Evolutionary conservation across 2,888 invertebrate species (phyloP).

Genomic region (Eupithecia abbreviata): DNA sequence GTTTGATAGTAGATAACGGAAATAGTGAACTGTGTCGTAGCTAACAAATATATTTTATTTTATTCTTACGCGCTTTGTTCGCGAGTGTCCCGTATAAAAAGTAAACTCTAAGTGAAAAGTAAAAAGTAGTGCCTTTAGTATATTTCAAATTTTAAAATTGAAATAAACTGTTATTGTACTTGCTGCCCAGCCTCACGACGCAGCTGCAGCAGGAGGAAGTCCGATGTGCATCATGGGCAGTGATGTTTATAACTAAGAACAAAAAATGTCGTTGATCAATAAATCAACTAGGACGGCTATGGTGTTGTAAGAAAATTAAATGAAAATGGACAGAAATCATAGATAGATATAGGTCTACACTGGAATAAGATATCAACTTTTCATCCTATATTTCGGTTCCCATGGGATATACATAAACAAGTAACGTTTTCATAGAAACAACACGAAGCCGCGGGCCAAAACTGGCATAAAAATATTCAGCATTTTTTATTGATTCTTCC

Average conservation of each 20-base stretch:
- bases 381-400: too few relatives aligned
- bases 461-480: neutral
- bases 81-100: neutral
- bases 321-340: too few relatives aligned
- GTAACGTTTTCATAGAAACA: neutral
- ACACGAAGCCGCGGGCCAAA: neutral
- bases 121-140: too few relatives aligned
- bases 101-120: too few relatives aligned
- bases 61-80: neutral
- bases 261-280: too few relatives aligned
- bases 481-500: conserved; percentile 4
- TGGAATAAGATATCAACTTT: too few relatives aligned
- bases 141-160: too few relatives aligned
- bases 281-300: too few relatives aligned
- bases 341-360: too few relatives aligned
- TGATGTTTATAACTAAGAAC: neutral
- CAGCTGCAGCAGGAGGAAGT: neutral
- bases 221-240: too few relatives aligned
- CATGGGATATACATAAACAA: neutral
- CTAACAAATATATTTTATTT: neutral
- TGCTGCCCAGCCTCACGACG: neutral
- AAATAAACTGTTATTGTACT: too few relatives aligned
- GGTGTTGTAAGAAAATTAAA: too few relatives aligned
- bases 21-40: neutral
- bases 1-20: neutral